Conservation (phyloP, 2,888 invertebrate species). For the Dicranocentrus wangi region DNA sequence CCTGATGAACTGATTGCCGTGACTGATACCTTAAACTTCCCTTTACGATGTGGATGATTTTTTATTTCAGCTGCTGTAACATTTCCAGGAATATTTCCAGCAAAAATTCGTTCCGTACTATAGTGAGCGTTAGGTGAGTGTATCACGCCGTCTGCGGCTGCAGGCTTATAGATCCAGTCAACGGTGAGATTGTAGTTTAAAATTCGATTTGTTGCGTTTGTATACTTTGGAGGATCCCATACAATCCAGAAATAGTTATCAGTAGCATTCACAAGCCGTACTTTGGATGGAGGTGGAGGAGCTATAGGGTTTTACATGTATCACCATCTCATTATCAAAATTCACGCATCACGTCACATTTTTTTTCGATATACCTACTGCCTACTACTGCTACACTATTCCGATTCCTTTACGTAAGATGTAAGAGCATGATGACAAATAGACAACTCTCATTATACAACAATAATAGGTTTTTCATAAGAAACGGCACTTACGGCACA, state of each 20-base stretch:
- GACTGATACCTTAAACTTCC: constrained; percentile 57
- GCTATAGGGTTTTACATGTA: no score
- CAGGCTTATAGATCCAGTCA: constrained; percentile 28
- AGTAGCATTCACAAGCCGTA: constrained; percentile 48
- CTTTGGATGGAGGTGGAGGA: constrained; percentile 60
- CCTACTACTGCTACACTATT: no score
- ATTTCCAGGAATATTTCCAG: constrained; percentile 49
- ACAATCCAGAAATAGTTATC: constrained; percentile 44
- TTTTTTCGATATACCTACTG: no score
- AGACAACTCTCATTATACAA: no score
- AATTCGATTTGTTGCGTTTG: constrained; percentile 41
- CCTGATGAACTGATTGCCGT: constrained; percentile 60
- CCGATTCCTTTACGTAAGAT: no score
- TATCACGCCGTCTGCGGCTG: neutral
- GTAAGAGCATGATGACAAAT: no score
- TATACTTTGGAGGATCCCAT: constrained; percentile 63
- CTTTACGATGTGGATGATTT: constrained; percentile 40
- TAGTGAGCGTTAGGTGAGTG: neutral
- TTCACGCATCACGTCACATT: no score
- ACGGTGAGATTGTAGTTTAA: constrained; percentile 59
- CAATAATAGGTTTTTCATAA: no score
- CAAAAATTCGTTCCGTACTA: constrained; percentile 29
- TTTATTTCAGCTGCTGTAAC: constrained; percentile 38
- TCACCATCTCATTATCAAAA: no score
- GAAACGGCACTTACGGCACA: constrained; percentile 64